A percentile compares a stretch with the other conserved stretches of the same genome.
phyloP scores from a whole-genome alignment of 1,140 invertebrate genomes.

The Drosophila lacertosa region DNA sequence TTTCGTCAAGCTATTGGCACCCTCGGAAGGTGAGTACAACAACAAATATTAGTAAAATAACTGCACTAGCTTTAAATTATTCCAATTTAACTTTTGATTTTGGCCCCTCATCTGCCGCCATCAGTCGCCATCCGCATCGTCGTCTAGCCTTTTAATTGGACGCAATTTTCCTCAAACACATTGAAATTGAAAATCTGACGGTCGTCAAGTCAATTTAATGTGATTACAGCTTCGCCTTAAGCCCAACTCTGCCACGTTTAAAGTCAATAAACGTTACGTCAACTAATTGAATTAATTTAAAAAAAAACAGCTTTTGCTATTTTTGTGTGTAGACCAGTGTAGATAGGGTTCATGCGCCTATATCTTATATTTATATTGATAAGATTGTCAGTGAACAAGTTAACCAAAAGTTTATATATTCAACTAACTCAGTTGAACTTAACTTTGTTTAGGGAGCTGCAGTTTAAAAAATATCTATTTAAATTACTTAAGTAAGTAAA shows the following conservation, averaged over 20 bases:
- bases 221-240: background rate
- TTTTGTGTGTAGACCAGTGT: background rate
- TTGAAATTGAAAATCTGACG: background rate
- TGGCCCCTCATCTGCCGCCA: slow-evolving; percentile 8
- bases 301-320: slow-evolving; percentile 9
- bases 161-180: slow-evolving; percentile 46
- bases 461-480: too few relatives aligned
- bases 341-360: background rate
- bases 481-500: too few relatives aligned
- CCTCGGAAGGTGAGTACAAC: slow-evolving; percentile 83
- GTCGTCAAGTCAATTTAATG: slow-evolving; percentile 18
- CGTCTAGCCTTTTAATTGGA: slow-evolving; percentile 48
- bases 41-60: too few relatives aligned
- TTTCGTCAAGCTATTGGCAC: slow-evolving; percentile 91
- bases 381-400: background rate
- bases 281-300: slow-evolving; percentile 72
- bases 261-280: slow-evolving; percentile 67
- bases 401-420: background rate
- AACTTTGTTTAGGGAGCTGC: too few relatives aligned
- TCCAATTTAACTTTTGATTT: slow-evolving; percentile 60
- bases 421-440: background rate
- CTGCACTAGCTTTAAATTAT: background rate
- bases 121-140: slow-evolving; percentile 33
- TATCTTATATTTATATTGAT: slow-evolving; percentile 28
- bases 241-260: slow-evolving; percentile 33